phyloP scores from a whole-genome alignment of 2,888 invertebrate species.

The Orthonevra nobilis region DNA sequence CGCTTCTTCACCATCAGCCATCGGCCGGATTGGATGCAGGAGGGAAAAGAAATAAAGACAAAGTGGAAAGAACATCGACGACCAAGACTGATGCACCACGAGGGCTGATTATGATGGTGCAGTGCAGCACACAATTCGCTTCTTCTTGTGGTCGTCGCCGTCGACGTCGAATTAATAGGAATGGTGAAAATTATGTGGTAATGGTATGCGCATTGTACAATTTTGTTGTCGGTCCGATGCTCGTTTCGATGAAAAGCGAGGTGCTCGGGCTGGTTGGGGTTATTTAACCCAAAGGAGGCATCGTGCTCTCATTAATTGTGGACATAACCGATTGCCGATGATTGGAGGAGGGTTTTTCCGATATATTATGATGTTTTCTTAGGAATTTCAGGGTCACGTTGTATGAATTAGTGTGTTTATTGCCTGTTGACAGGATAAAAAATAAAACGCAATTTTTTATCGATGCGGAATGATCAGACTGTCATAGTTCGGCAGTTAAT shows the following conservation, averaged over 20 bases:
- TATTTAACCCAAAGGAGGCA: slow-evolving; percentile 68
- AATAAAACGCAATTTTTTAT: slow-evolving; percentile 29
- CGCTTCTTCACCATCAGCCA: slow-evolving; percentile 58
- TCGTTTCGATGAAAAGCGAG: slow-evolving; percentile 63
- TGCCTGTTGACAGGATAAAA: slow-evolving; percentile 44
- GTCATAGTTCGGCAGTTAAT: no score
- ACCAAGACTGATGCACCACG: slow-evolving; percentile 54
- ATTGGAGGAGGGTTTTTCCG: slow-evolving; percentile 65
- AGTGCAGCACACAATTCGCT: slow-evolving; percentile 34
- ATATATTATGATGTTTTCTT: slow-evolving; percentile 68
- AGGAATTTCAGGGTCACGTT: slow-evolving; percentile 40
- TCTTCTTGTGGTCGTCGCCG: slow-evolving; percentile 8
- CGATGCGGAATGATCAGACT: no score
- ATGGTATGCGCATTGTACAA: slow-evolving; percentile 70
- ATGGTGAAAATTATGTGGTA: slow-evolving; percentile 71
- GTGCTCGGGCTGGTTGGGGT: slow-evolving; percentile 48
- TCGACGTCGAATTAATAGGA: slow-evolving; percentile 62
- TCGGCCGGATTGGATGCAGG: slow-evolving; percentile 26
- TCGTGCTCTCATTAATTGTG: slow-evolving; percentile 69
- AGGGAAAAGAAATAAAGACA: slow-evolving; percentile 4
- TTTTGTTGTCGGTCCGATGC: slow-evolving; percentile 62
- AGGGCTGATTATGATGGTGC: slow-evolving; percentile 63
- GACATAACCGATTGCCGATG: slow-evolving; percentile 69
- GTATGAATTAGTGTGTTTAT: slow-evolving; percentile 15
- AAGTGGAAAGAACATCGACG: slow-evolving; percentile 26